These are phyloP conservation scores for Neoitamus cyanurus DNA, from an alignment of 2,888 invertebrate genomes.

Conservation along the genomic window DNA sequence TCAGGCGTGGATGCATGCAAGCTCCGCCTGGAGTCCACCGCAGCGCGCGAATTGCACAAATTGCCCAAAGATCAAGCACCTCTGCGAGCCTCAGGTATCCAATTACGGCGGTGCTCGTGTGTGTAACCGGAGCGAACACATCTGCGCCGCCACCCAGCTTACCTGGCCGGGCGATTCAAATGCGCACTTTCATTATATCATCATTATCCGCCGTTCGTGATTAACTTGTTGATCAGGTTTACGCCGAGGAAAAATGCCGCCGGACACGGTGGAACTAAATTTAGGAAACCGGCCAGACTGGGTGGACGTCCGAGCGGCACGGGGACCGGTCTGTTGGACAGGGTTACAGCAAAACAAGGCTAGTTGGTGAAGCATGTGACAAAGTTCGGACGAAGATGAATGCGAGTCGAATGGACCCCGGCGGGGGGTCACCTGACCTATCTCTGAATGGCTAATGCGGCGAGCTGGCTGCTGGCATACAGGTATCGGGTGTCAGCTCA, in stretches of 20 bases:
- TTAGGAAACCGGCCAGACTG: constrained; percentile 36
- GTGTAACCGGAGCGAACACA: neutral
- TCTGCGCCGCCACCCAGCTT: neutral
- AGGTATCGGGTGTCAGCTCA: neutral
- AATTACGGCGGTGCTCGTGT: neutral
- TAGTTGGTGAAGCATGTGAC: neutral
- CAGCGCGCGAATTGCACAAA: neutral
- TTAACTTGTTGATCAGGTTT: constrained; percentile 38
- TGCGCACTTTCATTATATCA: constrained; percentile 41
- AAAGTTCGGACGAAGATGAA: neutral
- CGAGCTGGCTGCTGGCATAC: neutral
- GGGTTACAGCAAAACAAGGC: neutral
- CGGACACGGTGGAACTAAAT: neutral
- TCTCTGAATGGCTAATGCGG: neutral
- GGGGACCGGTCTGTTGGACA: neutral
- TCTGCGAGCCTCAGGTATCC: neutral
- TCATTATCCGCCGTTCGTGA: constrained; percentile 25
- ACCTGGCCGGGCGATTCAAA: neutral
- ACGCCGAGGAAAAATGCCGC: constrained; percentile 20
- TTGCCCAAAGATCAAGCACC: constrained; percentile 24
- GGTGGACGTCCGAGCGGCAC: neutral
- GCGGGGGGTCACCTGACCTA: neutral
- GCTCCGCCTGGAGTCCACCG: neutral
- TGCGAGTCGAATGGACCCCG: neutral
- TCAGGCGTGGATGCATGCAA: neutral